These are phyloP conservation scores for Halesus radiatus DNA, from an alignment of 1,140 invertebrate genomes.

Conservation along the genomic window DNA sequence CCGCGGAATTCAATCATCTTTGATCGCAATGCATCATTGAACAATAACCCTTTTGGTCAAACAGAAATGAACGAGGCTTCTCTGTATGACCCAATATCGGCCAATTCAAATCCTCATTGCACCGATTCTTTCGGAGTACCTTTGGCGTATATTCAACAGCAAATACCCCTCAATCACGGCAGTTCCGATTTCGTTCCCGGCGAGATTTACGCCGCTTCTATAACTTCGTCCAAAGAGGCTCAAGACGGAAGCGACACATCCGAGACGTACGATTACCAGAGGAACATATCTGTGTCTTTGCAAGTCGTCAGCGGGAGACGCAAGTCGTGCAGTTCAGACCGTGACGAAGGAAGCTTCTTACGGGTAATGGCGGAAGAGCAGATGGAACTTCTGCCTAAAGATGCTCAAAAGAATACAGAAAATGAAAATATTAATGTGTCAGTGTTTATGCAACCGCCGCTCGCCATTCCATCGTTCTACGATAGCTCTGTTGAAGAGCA, in stretches of 20 bases:
- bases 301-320: background rate
- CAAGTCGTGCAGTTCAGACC: background rate
- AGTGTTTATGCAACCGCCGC: background rate
- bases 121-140: constrained; percentile 20
- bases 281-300: background rate
- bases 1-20: background rate
- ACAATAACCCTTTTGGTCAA: background rate
- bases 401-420: background rate
- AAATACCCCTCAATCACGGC: background rate
- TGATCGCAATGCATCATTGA: background rate
- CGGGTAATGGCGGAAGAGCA: background rate
- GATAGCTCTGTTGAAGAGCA: background rate
- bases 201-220: constrained; percentile 2
- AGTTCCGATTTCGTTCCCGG: background rate
- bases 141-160: constrained; percentile 15
- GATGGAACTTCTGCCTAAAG: background rate
- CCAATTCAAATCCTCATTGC: background rate
- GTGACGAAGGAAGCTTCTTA: background rate
- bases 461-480: background rate
- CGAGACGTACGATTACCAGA: background rate
- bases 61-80: background rate
- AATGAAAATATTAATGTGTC: background rate
- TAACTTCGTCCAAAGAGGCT: background rate
- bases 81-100: background rate
- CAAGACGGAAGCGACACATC: constrained; percentile 10